phyloP scores from a whole-genome alignment of 2,113 vertebrate genomes.

The Cyanistes caeruleus region DNA sequence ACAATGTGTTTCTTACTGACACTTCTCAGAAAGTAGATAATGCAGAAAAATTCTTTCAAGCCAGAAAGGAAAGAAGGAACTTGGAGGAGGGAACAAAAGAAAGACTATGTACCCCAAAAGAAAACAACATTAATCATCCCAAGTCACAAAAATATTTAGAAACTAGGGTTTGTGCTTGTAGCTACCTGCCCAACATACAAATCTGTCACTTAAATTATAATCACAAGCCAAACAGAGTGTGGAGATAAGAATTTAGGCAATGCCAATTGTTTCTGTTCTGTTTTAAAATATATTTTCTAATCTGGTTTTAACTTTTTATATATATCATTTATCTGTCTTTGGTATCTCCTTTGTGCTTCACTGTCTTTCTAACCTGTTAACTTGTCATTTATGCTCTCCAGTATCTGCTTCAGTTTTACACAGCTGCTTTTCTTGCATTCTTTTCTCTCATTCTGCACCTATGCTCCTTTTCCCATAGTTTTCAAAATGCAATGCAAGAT shows the following conservation, averaged over 20 bases:
- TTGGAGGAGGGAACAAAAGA: background rate
- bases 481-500: background rate
- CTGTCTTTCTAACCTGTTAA: background rate
- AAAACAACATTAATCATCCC: background rate
- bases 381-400: background rate
- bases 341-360: background rate
- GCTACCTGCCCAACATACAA: background rate
- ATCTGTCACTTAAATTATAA: background rate
- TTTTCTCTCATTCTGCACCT: background rate
- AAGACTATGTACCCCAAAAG: background rate
- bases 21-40: background rate
- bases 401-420: background rate
- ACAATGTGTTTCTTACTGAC: background rate
- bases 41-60: background rate
- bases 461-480: accelerated
- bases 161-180: background rate
- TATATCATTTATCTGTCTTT: background rate
- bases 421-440: background rate
- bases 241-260: background rate
- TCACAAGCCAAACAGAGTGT: background rate
- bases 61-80: background rate
- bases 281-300: background rate
- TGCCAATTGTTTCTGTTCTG: background rate
- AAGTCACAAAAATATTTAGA: background rate
- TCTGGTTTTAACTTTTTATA: background rate